These are phyloP conservation scores for Lutraria rhynchaena DNA, from an alignment of 1,140 invertebrate species.

Conservation along the genomic window DNA sequence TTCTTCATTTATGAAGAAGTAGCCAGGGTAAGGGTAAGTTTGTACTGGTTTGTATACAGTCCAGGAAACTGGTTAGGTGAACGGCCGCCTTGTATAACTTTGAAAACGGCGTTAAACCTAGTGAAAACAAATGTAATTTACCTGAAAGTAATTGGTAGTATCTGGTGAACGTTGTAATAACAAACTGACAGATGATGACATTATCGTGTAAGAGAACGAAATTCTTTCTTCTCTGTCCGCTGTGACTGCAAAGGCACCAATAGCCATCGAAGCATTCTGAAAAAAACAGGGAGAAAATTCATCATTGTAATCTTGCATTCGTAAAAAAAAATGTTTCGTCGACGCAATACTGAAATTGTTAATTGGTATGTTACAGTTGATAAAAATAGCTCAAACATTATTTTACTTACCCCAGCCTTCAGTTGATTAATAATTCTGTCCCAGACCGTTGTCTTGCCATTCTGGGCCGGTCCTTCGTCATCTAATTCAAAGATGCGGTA, in stretches of 20 bases:
- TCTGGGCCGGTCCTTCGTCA: conserved; percentile 30
- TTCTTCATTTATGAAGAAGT: no score
- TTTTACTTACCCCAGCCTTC: conserved; percentile 68
- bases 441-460: conserved; percentile 53
- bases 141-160: conserved; percentile 71
- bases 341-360: no score
- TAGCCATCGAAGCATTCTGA: conserved; percentile 75
- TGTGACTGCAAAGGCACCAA: conserved; percentile 74
- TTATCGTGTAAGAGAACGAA: conserved; percentile 76
- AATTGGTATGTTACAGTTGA: no score
- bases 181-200: conserved; percentile 71
- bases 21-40: no score
- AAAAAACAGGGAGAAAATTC: neutral
- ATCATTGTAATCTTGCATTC: no score
- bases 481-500: conserved; percentile 61
- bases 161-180: conserved; percentile 68
- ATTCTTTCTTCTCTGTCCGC: conserved; percentile 71
- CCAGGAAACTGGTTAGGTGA: no score
- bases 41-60: no score
- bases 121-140: conserved; percentile 17
- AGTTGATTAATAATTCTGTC: conserved; percentile 70
- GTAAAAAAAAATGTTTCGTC: no score
- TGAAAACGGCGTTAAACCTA: no score
- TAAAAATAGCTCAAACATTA: no score
- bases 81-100: no score